These are phyloP conservation scores for Deilephila elpenor DNA, from an alignment of 2,888 invertebrate genomes.

Conservation along the genomic window DNA sequence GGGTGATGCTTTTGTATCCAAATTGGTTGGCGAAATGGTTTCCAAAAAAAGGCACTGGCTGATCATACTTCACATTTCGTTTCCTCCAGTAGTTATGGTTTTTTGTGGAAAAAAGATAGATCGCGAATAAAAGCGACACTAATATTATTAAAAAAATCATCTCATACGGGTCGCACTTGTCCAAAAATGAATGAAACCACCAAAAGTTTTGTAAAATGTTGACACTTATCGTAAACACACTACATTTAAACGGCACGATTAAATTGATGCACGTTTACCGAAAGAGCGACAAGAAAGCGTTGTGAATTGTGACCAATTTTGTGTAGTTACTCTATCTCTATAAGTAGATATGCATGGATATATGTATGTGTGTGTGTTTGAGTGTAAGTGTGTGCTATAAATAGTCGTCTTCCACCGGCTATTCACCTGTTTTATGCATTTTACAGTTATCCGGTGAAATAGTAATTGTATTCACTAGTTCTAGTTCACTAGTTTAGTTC, in stretches of 20 bases:
- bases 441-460: no score
- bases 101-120: slow-evolving; percentile 58
- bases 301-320: background rate
- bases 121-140: slow-evolving; percentile 35
- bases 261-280: background rate
- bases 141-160: slow-evolving; percentile 41
- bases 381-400: no score
- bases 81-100: slow-evolving; percentile 64
- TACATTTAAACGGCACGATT: background rate
- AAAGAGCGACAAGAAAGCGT: background rate
- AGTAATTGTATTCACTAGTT: no score
- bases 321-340: background rate
- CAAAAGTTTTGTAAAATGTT: background rate
- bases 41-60: slow-evolving; percentile 62
- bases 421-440: no score
- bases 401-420: no score
- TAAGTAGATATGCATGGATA: background rate
- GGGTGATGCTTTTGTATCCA: slow-evolving; percentile 52
- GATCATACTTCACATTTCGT: slow-evolving; percentile 61
- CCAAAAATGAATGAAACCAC: background rate
- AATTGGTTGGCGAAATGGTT: slow-evolving; percentile 55
- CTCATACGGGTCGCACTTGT: slow-evolving; percentile 12
- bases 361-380: background rate
- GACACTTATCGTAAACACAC: background rate
- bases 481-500: no score